phyloP scores from a whole-genome alignment of 2,797 vertebrate genomes.

The Brachyalestes nurse region DNA sequence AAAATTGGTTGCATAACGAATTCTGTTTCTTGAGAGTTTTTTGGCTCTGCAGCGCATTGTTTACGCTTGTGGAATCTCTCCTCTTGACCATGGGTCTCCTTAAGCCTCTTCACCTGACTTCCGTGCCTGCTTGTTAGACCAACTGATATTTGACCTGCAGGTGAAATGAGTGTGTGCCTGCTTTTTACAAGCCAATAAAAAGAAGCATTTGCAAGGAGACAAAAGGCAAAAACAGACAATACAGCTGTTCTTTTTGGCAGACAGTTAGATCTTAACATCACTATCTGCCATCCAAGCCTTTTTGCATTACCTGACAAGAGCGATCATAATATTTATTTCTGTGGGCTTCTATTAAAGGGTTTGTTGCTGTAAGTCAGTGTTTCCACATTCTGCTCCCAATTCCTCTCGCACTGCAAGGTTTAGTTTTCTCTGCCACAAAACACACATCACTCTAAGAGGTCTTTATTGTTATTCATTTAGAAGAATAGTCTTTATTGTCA shows the following conservation, averaged over 20 bases:
- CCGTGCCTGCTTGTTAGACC: constrained; percentile 11
- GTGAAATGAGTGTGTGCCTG: constrained; percentile 30
- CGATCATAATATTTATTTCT: not conserved
- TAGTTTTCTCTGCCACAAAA: not conserved
- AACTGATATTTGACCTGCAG: constrained; percentile 24
- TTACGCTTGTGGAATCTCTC: constrained; percentile 33
- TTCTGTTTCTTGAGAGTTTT: constrained; percentile 19
- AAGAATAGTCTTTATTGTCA: no score
- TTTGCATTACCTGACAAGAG: not conserved
- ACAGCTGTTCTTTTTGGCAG: constrained; percentile 38
- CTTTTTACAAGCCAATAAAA: constrained; percentile 41
- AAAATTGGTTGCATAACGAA: constrained; percentile 61
- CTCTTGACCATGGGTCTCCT: constrained; percentile 5
- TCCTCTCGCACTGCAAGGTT: not conserved
- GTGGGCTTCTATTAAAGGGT: not conserved
- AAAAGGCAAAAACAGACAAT: constrained; percentile 15
- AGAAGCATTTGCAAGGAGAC: constrained; percentile 1
- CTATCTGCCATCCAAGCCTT: constrained; percentile 8
- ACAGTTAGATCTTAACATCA: constrained; percentile 13
- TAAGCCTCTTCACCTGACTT: constrained; percentile 17
- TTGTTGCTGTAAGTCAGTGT: not conserved
- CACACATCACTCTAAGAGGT: not conserved
- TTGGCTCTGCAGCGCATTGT: not conserved
- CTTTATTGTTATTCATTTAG: no score
- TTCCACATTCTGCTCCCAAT: not conserved